These are phyloP conservation scores for Sarcophaga carnaria DNA, from an alignment of 2,888 invertebrate genomes.

Conservation along the genomic window DNA sequence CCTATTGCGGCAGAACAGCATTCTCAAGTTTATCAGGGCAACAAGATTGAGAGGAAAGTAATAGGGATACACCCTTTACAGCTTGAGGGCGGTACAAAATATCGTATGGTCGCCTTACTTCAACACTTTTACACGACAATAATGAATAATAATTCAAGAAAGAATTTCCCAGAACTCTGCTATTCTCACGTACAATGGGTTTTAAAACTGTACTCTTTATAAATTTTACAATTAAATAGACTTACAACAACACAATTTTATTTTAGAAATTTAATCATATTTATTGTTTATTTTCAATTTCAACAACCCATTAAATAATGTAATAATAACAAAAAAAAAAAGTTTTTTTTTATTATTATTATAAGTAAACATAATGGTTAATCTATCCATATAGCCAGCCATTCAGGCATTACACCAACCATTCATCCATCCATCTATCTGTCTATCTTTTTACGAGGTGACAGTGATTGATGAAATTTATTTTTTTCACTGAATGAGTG, in stretches of 20 bases:
- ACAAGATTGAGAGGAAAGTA: too few relatives aligned
- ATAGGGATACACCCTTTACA: too few relatives aligned
- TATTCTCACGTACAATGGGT: too few relatives aligned
- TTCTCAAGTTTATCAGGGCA: too few relatives aligned
- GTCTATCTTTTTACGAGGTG: slow-evolving; percentile 41
- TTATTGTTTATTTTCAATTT: neutral
- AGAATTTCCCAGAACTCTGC: too few relatives aligned
- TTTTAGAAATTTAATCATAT: neutral
- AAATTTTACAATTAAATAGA: neutral
- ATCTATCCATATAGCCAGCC: neutral
- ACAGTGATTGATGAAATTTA: slow-evolving; percentile 59
- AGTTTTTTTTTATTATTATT: too few relatives aligned
- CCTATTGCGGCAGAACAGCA: too few relatives aligned
- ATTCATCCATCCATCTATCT: slow-evolving; percentile 29
- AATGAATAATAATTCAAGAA: too few relatives aligned
- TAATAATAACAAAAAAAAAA: neutral
- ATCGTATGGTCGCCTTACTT: too few relatives aligned
- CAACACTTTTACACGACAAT: too few relatives aligned
- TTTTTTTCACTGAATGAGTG: slow-evolving; percentile 37
- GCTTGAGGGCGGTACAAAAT: too few relatives aligned
- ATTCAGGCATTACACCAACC: neutral
- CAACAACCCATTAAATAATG: neutral
- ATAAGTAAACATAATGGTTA: too few relatives aligned
- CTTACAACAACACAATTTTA: neutral
- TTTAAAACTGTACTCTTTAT: neutral